Percentiles rank a stretch among this genome's conserved stretches.
These are phyloP conservation scores for Malurus splendens DNA, from an alignment of 2,797 vertebrate genomes.

Conservation along the genomic window DNA sequence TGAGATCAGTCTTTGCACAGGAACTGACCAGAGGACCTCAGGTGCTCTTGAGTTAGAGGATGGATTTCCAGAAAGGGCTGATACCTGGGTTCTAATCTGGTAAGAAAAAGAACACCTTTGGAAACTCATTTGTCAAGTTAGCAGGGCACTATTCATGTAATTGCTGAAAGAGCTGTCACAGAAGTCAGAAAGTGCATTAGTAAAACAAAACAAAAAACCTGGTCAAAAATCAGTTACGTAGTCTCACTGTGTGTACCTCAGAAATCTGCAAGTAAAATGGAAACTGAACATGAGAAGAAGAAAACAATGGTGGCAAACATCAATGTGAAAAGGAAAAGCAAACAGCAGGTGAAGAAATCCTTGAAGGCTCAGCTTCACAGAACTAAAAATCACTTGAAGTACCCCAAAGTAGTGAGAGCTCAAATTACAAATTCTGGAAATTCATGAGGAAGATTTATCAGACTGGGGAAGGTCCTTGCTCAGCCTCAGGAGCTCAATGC, in stretches of 20 bases:
- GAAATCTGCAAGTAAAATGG: background rate
- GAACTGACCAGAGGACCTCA: background rate
- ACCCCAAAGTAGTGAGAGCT: fast-evolving
- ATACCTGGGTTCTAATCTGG: background rate
- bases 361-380: fast-evolving
- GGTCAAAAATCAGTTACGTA: background rate
- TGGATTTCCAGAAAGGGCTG: background rate
- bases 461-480: background rate
- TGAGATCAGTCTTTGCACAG: background rate
- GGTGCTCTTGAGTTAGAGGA: background rate
- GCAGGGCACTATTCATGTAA: fast-evolving
- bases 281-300: background rate
- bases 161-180: background rate
- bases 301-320: background rate
- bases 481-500: background rate
- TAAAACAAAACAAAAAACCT: background rate
- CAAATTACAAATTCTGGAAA: background rate
- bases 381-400: background rate
- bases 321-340: background rate
- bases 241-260: background rate
- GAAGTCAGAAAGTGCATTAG: background rate
- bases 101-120: background rate
- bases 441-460: background rate
- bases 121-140: background rate
- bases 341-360: background rate